Percentiles rank a stretch among this genome's conserved stretches.
Conservation (phyloP, 2,888 invertebrate species). For the Polydrusus cervinus region DNA sequence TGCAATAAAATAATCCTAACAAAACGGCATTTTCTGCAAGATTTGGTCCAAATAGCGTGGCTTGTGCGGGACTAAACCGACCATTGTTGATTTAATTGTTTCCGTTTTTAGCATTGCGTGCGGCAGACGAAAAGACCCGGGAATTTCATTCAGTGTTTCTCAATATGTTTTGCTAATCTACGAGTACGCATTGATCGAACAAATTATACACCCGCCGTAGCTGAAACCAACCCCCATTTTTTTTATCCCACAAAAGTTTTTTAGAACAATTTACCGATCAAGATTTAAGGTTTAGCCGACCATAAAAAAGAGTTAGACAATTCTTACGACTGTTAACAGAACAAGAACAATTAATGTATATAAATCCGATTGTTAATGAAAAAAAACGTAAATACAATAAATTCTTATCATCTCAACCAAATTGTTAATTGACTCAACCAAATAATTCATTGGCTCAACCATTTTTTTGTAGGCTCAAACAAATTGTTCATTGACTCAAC, state of each 20-base stretch:
- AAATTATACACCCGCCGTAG: conserved; percentile 24
- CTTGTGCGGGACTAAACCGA: conserved; percentile 71
- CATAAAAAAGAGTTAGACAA: too few relatives aligned
- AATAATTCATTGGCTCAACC: too few relatives aligned
- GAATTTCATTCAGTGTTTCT: conserved; percentile 62
- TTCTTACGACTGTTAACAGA: too few relatives aligned
- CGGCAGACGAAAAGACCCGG: conserved; percentile 63
- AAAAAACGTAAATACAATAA: too few relatives aligned
- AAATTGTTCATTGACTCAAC: too few relatives aligned
- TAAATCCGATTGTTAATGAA: too few relatives aligned
- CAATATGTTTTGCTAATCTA: conserved; percentile 60
- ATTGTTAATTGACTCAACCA: too few relatives aligned
- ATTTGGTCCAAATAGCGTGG: conserved; percentile 70
- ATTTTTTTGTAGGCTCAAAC: too few relatives aligned
- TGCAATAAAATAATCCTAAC: conserved; percentile 67
- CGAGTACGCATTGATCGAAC: conserved; percentile 15
- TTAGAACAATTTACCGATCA: too few relatives aligned
- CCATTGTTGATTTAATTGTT: conserved; percentile 73
- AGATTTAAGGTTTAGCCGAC: too few relatives aligned
- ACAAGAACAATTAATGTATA: too few relatives aligned
- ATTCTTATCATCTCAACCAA: too few relatives aligned
- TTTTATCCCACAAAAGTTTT: not conserved
- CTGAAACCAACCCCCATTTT: not conserved
- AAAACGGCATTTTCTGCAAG: conserved; percentile 72
- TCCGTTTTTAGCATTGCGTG: conserved; percentile 71